A percentile compares a stretch with the other conserved stretches of the same genome.
Evolutionary conservation across 2,888 invertebrate species (phyloP).

Genomic region (Drosophila diplacantha): DNA sequence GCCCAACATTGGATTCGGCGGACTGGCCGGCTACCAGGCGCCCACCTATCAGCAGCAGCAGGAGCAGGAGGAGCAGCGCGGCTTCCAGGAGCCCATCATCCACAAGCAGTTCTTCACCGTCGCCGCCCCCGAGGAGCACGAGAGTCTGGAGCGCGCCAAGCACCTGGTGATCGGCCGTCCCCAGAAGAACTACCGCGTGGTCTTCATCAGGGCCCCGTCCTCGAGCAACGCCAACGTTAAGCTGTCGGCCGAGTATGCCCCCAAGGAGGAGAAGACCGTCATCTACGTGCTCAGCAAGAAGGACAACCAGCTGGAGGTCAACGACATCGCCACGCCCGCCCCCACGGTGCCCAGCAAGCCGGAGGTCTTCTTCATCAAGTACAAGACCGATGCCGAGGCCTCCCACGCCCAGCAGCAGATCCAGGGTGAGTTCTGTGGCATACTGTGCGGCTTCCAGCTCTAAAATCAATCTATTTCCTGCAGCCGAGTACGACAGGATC

Average conservation of each 20-base stretch:
- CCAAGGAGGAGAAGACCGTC: constrained; percentile 76
- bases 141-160: constrained; percentile 66
- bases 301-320: constrained; percentile 70
- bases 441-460: fast-evolving
- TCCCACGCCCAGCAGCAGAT: constrained; percentile 75
- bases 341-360: constrained; percentile 76
- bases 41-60: constrained; percentile 53
- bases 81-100: constrained; percentile 62
- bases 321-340: constrained; percentile 74
- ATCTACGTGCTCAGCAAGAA: constrained; percentile 77
- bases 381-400: constrained; percentile 76
- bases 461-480: neutral
- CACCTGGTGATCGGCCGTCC: constrained; percentile 74
- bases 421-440: constrained; percentile 62
- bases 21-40: constrained; percentile 52
- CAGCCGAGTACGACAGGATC: constrained; percentile 75
- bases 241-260: constrained; percentile 73
- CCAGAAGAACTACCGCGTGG: constrained; percentile 75
- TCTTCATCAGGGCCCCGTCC: constrained; percentile 76
- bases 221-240: constrained; percentile 67
- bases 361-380: constrained; percentile 77
- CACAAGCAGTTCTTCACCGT: constrained; percentile 76
- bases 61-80: constrained; percentile 54
- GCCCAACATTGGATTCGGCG: constrained; percentile 57
- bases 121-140: constrained; percentile 75